These are phyloP conservation scores for Triplophysa yarkandensis DNA, from an alignment of 2,797 vertebrate species.

Conservation along the genomic window DNA sequence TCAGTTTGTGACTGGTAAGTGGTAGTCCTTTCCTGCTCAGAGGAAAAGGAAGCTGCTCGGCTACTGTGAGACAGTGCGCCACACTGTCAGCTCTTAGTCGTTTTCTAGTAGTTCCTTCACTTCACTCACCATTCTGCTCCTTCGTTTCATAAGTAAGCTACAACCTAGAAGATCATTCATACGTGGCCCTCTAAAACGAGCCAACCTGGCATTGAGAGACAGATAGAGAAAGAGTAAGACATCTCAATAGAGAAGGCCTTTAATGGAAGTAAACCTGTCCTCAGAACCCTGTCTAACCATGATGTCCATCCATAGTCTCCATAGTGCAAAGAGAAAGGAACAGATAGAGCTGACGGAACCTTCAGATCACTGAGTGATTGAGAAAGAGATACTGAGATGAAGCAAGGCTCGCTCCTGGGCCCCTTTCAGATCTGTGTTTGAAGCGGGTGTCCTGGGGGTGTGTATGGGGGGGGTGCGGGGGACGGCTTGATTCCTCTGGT, in stretches of 20 bases:
- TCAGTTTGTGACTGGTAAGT: conserved; percentile 58
- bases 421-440: conserved; percentile 92
- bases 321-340: conserved; percentile 66
- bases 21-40: conserved; percentile 35
- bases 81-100: conserved; percentile 29
- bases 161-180: conserved; percentile 31
- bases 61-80: conserved; percentile 35
- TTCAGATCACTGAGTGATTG: conserved; percentile 51
- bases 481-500: conserved; percentile 94
- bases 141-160: conserved; percentile 10
- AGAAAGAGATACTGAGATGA: conserved; percentile 38
- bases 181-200: conserved; percentile 42
- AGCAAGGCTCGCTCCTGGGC: conserved; percentile 16
- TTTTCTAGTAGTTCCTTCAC: conserved; percentile 26
- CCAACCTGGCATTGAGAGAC: conserved; percentile 56
- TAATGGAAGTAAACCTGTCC: conserved; percentile 78
- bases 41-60: conserved; percentile 45
- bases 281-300: conserved; percentile 57
- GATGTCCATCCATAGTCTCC: conserved; percentile 51
- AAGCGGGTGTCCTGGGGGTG: conserved; percentile 81
- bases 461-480: conserved; percentile 92
- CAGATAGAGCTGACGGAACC: conserved; percentile 53
- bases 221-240: conserved; percentile 39
- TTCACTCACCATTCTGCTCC: conserved; percentile 3
- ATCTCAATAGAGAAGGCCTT: conserved; percentile 74